Base-by-base conservation (phyloP, 2,797 vertebrate species). In the Kryptopterus vitreolus region DNA sequence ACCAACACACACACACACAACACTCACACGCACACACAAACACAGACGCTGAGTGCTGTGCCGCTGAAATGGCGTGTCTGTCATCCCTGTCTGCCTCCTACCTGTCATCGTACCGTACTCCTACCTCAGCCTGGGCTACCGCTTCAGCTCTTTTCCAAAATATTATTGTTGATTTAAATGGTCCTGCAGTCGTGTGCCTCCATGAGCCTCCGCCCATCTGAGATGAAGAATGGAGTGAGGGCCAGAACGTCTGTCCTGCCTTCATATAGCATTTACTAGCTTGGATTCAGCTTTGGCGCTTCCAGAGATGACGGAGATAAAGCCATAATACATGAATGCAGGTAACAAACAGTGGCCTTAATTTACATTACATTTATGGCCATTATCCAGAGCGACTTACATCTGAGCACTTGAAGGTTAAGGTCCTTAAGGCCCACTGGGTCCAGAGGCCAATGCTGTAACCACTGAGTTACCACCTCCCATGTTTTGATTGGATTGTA, bases 141-240 rank as follows among this genome's bases (percentile, higher is more conserved):
- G 80, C 80, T 82, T 76, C 63, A 78, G 75, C 70, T 81, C 73
- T 80, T 78, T 84, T 68, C 76, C 15, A 66, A 86, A 86, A 85
- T 85, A 86, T 87, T 87, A 87, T 83, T 84, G 83, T 87, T 86
- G 85, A 86, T 82, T 83, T 83, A 83, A 85, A 87, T 55, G 68
- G 75, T 77, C 79, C 71, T n/a, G 9, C 61, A 78, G 77, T 78
- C 75, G 29, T 77, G 72, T 77, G 82, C 62, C 69, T 57, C 81
- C 78, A 84, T 71, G 79, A 65, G 50, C 75, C 48, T 79, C 74
- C 55, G 53, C 79, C 69, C 77, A 79, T 84, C 63, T 61, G 35
- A 24, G 43, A 69, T 50, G 69, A 80, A 77, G 82, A 75, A 81
- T 85, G 69, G 62, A 81, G 65, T 7, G 74, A 70, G 68, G 75